Evolutionary conservation across 2,888 invertebrate species (phyloP).

Genomic region (Nomada fabriciana): DNA sequence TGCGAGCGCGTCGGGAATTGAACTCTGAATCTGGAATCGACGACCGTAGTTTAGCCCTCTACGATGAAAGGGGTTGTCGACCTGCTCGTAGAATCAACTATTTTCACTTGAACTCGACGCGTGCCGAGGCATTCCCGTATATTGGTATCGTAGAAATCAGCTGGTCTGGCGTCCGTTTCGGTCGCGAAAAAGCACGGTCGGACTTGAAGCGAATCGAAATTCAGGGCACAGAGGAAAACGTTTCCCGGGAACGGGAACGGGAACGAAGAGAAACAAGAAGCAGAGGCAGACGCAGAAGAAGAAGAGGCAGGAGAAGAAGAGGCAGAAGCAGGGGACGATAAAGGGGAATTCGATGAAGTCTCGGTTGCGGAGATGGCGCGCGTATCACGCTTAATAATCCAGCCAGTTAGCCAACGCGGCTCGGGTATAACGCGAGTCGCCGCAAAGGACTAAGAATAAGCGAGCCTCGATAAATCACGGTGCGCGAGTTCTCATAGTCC

Average conservation of each 20-base stretch:
- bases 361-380: constrained; percentile 21
- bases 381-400: constrained; percentile 59
- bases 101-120: background rate
- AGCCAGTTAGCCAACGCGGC: constrained; percentile 60
- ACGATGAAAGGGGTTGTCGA: background rate
- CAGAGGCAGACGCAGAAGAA: background rate
- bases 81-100: background rate
- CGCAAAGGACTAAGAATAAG: constrained; percentile 70
- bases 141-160: no score
- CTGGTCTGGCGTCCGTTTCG: background rate
- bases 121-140: no score
- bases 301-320: background rate
- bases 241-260: no score
- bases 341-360: constrained; percentile 21
- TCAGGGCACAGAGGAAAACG: background rate
- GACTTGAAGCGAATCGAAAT: constrained; percentile 5
- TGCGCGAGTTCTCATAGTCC: constrained; percentile 74
- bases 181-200: background rate
- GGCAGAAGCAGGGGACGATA: background rate
- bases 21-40: constrained; percentile 43
- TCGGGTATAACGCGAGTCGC: constrained; percentile 67
- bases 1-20: constrained; percentile 54
- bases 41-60: background rate
- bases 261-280: background rate
- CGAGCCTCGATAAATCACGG: constrained; percentile 72